Evolutionary conservation across 2,113 vertebrate species (phyloP), one percentile per base, ranked within the genome.

Genomic region (Dascyllus trimaculatus): DNA sequence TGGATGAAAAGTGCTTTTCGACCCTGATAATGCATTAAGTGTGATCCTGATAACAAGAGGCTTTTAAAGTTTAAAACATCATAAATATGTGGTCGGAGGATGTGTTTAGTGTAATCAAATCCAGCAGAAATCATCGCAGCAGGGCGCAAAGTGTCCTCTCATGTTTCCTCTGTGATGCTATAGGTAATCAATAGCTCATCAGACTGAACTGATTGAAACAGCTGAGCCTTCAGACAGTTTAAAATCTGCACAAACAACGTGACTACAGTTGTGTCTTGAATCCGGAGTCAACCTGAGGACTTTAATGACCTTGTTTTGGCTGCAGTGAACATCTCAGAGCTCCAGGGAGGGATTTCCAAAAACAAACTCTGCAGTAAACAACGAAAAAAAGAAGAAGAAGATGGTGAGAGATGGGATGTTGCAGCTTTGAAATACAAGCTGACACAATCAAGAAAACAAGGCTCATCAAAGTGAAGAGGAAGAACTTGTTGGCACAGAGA

Each of bases 371-470:
- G 24, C 32, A 52, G 25, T 35, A 22, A 13, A 2, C 10, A 46
- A 14, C 25, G 32, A 43, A 3, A 61, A 32, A 67, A 54, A 49
- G 11, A 53, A 58, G 26, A 51, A n/a, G 56, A 17, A 35, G 19
- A 29, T 25, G 60, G 14, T 59, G 19, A 5, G 7, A 26, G 7
- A 26, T 5, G 40, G 46, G 15, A 38, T 66, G 61, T 67, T 35
- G 57, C 19, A 48, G 45, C 24, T 81, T 64, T 35, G 51, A 75
- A 81, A 71, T 68, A 64, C 38, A 71, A 80, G 64, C 45, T 49
- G 26, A 71, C 54, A 72, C 67, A 81, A 85, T 83, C 65, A 68
- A 51, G 48, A 21, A 51, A 51, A 21, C 58, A 67, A 83, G 73
- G 57, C 51, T 75, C 65, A 75, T 80, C 21, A 8, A 29, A 40